Evolutionary conservation across 2,888 invertebrate genomes (phyloP).

Genomic region (Macrophya alboannulata): DNA sequence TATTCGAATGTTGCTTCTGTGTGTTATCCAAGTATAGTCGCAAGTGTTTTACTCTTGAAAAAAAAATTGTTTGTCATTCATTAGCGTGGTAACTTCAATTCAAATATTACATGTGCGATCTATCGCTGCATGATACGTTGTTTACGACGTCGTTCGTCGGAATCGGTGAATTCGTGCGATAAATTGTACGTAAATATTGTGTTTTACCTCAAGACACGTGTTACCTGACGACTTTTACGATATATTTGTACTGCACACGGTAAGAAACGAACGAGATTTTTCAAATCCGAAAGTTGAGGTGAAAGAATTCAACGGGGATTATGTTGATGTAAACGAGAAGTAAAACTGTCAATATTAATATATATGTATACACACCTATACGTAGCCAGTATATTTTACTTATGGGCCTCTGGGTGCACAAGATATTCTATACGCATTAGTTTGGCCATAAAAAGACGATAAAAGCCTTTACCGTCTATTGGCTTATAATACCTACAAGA

Average conservation of each 20-base stretch:
- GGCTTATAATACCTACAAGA: conserved; percentile 41
- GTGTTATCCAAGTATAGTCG: background rate
- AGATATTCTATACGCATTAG: conserved; percentile 30
- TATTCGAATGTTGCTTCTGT: background rate
- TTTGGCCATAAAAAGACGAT: conserved; percentile 30
- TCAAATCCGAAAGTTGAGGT: background rate
- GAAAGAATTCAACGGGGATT: too few relatives aligned
- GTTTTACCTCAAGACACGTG: background rate
- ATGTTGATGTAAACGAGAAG: background rate
- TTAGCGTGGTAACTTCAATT: background rate
- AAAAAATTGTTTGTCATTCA: background rate
- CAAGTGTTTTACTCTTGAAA: background rate
- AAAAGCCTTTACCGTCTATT: conserved; percentile 15
- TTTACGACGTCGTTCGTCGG: background rate
- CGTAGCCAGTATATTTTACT: background rate
- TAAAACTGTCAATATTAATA: conserved; percentile 7
- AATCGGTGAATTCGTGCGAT: background rate
- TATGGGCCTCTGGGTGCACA: background rate
- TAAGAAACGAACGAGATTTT: background rate
- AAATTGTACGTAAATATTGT: background rate
- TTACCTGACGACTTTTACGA: background rate
- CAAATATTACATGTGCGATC: background rate
- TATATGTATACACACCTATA: background rate
- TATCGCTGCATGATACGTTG: background rate
- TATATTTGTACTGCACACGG: background rate